Conservation (phyloP, 2,888 invertebrate species). For the Pemphredon lugubris region DNA sequence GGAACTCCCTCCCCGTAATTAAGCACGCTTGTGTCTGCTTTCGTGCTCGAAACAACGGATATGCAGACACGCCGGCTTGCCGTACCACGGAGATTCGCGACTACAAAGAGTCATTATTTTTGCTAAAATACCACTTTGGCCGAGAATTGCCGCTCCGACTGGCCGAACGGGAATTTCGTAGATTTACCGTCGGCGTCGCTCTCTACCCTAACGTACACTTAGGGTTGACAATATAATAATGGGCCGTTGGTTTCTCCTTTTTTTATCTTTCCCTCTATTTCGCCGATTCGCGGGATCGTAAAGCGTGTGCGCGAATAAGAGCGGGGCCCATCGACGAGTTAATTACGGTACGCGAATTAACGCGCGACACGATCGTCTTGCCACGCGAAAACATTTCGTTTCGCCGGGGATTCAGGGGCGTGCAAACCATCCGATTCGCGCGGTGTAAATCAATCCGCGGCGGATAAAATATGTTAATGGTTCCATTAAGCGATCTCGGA, state of each 20-base stretch:
- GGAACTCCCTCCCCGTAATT: conserved; percentile 61
- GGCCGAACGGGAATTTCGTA: conserved; percentile 7
- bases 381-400: background rate
- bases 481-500: background rate
- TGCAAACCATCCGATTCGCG: background rate
- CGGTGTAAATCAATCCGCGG: background rate
- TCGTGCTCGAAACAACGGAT: conserved; percentile 57
- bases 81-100: conserved; percentile 27
- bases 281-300: background rate
- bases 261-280: background rate
- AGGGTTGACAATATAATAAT: conserved; percentile 7
- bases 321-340: too few species aligned
- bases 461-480: conserved; percentile 1
- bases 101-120: conserved; percentile 54
- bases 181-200: background rate
- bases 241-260: background rate
- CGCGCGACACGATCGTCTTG: background rate
- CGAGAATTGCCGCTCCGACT: conserved; percentile 12
- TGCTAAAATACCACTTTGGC: conserved; percentile 1
- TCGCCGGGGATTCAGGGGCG: background rate
- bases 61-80: conserved; percentile 36
- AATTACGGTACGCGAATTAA: too few species aligned
- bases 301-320: too few species aligned
- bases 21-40: conserved; percentile 46
- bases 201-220: background rate